Conservation (phyloP, 2,113 vertebrate species). For the Calypte anna region DNA sequence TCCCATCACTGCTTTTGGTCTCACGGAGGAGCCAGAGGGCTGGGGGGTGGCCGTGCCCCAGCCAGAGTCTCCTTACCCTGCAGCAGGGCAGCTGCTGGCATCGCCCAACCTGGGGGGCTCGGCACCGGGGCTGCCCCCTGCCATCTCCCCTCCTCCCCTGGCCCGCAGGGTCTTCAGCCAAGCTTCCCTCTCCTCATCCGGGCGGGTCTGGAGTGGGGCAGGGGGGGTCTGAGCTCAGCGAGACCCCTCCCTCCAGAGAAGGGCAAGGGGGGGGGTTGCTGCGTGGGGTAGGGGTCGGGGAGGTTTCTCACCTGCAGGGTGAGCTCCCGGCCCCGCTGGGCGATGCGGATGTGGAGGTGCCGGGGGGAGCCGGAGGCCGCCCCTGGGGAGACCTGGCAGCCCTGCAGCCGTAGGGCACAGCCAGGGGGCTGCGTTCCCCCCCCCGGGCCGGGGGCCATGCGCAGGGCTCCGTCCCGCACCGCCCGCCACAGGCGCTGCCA, state of each 20-base stretch:
- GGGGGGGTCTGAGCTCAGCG: fast-evolving
- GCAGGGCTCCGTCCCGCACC: constrained; percentile 77
- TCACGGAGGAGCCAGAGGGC: fast-evolving
- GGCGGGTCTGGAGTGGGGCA: constrained; percentile 56
- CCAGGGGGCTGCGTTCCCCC: constrained; percentile 56
- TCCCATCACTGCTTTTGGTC: fast-evolving
- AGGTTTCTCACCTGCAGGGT: constrained; percentile 73
- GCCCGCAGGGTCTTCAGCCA: constrained; percentile 83
- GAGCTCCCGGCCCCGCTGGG: constrained; percentile 76
- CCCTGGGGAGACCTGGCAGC: constrained; percentile 71
- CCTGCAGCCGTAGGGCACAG: constrained; percentile 76
- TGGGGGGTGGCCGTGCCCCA: fast-evolving
- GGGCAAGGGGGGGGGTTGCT: not conserved
- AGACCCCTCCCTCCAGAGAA: no score
- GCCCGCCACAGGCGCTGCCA: constrained; percentile 85
- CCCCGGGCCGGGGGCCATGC: constrained; percentile 77
- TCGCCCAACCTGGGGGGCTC: not conserved
- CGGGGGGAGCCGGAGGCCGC: constrained; percentile 17
- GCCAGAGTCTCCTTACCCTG: not conserved
- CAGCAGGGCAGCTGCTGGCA: not conserved
- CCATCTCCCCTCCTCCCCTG: not conserved
- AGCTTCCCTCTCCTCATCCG: constrained; percentile 73
- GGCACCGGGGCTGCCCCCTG: fast-evolving
- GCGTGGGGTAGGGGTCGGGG: no score
- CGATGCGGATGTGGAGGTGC: constrained; percentile 76